These are phyloP conservation scores for Micoletzkya japonica DNA, from an alignment of 2,888 invertebrate species.

Conservation along the genomic window DNA sequence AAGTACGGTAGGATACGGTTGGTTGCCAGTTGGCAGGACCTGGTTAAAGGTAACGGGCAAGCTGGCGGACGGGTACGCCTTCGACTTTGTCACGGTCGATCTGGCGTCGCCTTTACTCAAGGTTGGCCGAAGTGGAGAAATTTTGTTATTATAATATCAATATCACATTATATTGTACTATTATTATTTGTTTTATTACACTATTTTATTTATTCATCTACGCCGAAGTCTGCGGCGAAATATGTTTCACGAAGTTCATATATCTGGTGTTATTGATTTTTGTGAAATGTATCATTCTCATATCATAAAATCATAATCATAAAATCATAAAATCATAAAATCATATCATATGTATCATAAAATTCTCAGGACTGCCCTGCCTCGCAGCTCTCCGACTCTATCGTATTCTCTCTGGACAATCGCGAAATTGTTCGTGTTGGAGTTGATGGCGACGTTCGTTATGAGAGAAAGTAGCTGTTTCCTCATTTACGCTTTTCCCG, in stretches of 20 bases:
- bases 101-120: conserved; percentile 37
- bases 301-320: neutral
- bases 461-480: conserved; percentile 12
- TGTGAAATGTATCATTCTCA: neutral
- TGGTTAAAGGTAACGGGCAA: conserved; percentile 23
- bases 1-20: conserved; percentile 3
- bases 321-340: neutral
- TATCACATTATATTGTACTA: too few relatives aligned
- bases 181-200: too few relatives aligned
- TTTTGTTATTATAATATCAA: too few relatives aligned
- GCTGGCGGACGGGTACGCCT: conserved; percentile 39
- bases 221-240: too few relatives aligned
- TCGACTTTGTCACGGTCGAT: conserved; percentile 54
- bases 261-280: too few relatives aligned
- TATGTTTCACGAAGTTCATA: too few relatives aligned
- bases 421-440: conserved; percentile 51
- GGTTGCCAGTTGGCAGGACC: neutral
- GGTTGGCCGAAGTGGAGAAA: neutral
- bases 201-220: too few relatives aligned
- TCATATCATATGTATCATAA: too few relatives aligned
- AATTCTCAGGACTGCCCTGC: conserved; percentile 29
- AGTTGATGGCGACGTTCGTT: conserved; percentile 41
- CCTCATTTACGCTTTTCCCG: too few relatives aligned
- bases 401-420: conserved; percentile 57
- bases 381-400: conserved; percentile 46